A percentile compares a stretch with the other conserved stretches of the same genome.
These are phyloP conservation scores for Cataglyphis albicans DNA, from an alignment of 2,888 invertebrate species.

Conservation along the genomic window DNA sequence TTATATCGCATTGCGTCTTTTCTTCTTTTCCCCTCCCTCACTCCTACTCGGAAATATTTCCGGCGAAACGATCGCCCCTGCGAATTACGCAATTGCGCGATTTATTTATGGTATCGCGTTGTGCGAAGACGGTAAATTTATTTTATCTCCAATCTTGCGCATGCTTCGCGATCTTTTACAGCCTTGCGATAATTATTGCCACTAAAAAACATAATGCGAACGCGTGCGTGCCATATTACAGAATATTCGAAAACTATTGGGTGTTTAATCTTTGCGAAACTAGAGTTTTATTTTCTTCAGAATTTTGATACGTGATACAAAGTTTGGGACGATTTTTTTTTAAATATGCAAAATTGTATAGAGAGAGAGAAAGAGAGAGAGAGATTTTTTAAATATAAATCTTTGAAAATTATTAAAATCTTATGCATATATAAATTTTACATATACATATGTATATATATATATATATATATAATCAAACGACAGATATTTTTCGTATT, in stretches of 20 bases:
- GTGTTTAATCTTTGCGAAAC: background rate
- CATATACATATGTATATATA: too few relatives aligned
- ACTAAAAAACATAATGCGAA: background rate
- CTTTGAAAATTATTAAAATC: background rate
- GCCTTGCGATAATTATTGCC: background rate
- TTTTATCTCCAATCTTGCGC: conserved; percentile 10
- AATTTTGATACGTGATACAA: background rate
- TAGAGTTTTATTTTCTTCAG: background rate
- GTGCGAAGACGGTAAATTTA: conserved; percentile 15
- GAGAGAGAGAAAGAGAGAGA: background rate
- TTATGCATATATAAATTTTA: too few relatives aligned
- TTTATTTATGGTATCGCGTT: conserved; percentile 32
- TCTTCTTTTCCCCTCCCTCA: too few relatives aligned
- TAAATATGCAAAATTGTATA: conserved; percentile 1
- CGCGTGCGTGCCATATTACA: background rate
- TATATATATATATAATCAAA: background rate
- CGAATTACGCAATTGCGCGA: conserved; percentile 36
- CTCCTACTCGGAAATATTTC: background rate
- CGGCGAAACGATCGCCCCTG: conserved; percentile 30
- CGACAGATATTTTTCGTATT: conserved; percentile 1
- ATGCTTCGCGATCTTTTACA: conserved; percentile 8
- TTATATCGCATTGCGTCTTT: conserved; percentile 24
- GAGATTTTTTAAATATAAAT: background rate
- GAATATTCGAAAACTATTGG: too few relatives aligned
- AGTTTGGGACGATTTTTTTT: background rate